Evolutionary conservation across 1,140 invertebrate genomes (phyloP), one percentile per base, ranked within the genome.

Genomic region (Cecropterus lyciades): DNA sequence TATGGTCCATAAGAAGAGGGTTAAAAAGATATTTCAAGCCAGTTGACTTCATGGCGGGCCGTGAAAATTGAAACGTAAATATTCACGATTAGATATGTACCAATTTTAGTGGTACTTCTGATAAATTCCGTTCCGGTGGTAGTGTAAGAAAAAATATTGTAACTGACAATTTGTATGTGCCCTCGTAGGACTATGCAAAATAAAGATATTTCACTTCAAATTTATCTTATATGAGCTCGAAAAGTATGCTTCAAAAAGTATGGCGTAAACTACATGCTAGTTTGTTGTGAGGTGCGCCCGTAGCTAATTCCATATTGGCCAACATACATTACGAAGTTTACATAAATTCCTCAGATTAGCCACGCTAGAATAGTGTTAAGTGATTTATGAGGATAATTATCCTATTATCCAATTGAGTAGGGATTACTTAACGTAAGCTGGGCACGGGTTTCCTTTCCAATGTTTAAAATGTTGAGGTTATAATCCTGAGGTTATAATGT

Each of bases 311-410:
- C 15, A 56, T 51, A 48, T 52, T 49, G 65, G 30, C 65, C 65
- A 37, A 59, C 52, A 37, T 56, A 45, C 27, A 7, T 30, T 30
- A 30, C 16, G 40, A 33, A 55, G 63, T 37, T 51, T 48, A 48
- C 43, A 59, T 59, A 59, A 45, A 67, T 67, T 59, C 65, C 37
- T 59, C 16, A 16, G 46, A 30, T 37, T 66, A 49, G 67, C 17
- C 33, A 57, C 14, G 37, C 30, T 52, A 37, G 17, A 59, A 57
- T 16, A 52, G 17, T 15, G 48, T 67, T 60, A 51, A 17, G 48
- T 59, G 59, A 67, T 57, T 49, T 59, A 30, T 52, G 42, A 55
- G 57, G 13, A 40, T 63, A 52, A 52, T 49, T 49, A 62, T 20
- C 45, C 40, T 43, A 43, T 43, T 43, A 43, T 14, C 33, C 10